Base-by-base conservation (phyloP, 2,888 invertebrate species). In the Leptarthrus brevirostris region DNA sequence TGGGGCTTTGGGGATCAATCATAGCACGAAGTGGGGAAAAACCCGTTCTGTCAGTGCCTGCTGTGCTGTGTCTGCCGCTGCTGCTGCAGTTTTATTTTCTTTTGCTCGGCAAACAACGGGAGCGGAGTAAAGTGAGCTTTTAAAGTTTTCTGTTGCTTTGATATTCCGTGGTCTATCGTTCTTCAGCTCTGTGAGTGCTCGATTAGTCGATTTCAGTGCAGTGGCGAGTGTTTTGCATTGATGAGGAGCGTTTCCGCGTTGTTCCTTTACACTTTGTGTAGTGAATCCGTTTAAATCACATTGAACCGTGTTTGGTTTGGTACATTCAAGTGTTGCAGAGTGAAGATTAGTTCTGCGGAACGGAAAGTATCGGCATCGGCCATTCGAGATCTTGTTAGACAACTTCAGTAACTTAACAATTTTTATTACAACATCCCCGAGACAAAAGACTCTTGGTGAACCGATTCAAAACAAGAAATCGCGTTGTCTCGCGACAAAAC, bases 1-100 rank as follows among this genome's bases (percentile, higher is more conserved):
- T n/a, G n/a, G n/a, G 8, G 30, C 3, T 8, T 30, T 54, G 22
- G 24, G 22, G 26, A 54, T 30, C 26, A 1, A 16, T 16, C 12
- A 14, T 54, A 14, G 26, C 30, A 12, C 54, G 5, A 30, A 54
- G 54, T 26, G 54, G 26, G 26, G 54, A 26, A 54, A 54, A 54
- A n/a, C 54, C 30, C 16, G 54, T 54, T 54, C 26, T 14, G 14
- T 12, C 24, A 26, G 8, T 22, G 30, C 5, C 54, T 54, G 54
- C 26, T 54, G 14, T 54, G 54, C 22, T 24, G 26, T n/a, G 10
- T 12, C 2, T 26, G 54, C 24, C 24, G 54, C 8, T 22, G 24
- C 26, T 10, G 26, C 24, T 26, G 16, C 54, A 26, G 22, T 54
- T n/a, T 54, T 54, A 16, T 26, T 54, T 54, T 22, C 14, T 24